Evolutionary conservation across 2,113 vertebrate species (phyloP).

Genomic region (Pantherophis guttatus): DNA sequence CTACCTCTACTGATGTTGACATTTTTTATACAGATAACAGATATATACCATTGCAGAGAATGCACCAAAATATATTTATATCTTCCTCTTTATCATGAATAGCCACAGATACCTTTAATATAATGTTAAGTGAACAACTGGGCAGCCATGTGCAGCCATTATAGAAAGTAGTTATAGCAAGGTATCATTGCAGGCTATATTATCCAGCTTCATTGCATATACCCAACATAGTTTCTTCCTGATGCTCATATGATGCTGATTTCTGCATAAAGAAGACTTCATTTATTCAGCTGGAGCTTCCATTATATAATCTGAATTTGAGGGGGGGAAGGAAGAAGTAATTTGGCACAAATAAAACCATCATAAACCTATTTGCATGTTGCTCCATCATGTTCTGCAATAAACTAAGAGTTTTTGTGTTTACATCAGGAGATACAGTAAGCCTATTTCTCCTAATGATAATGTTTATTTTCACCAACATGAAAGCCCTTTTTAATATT

Average conservation of each 20-base stretch:
- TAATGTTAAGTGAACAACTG: background rate
- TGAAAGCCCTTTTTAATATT: slow-evolving; percentile 15
- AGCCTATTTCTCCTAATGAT: slow-evolving; percentile 13
- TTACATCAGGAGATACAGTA: background rate
- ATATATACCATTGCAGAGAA: background rate
- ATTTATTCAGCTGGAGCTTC: background rate
- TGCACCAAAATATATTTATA: background rate
- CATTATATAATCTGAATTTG: background rate
- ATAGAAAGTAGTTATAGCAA: background rate
- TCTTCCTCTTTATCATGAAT: background rate
- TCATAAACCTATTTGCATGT: background rate
- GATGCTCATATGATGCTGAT: background rate
- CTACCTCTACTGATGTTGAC: background rate
- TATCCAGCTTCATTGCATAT: background rate
- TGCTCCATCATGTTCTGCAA: background rate
- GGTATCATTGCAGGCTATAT: background rate
- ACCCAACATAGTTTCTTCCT: background rate
- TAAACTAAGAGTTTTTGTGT: background rate
- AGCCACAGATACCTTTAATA: background rate
- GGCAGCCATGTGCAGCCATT: background rate
- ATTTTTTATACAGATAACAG: background rate
- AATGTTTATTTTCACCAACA: background rate
- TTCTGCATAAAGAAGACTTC: background rate
- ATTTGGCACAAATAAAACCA: background rate
- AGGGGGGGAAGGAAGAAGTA: background rate